These are phyloP conservation scores for Sialia sialis DNA, from an alignment of 2,113 vertebrate genomes.

Conservation along the genomic window DNA sequence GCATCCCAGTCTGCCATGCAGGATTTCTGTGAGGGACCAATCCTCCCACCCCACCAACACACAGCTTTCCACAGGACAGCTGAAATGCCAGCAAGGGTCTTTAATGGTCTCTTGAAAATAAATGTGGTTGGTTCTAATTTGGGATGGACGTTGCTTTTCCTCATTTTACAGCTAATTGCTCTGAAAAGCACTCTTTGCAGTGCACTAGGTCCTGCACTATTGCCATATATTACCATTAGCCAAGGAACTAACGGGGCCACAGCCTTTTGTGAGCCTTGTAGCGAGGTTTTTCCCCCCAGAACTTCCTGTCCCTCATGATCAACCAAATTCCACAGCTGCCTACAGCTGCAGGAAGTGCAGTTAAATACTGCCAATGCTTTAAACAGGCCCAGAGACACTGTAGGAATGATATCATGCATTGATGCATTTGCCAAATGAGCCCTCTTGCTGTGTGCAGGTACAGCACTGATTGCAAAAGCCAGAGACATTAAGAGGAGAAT, in stretches of 20 bases:
- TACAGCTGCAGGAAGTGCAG: neutral
- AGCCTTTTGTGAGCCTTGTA: accelerated
- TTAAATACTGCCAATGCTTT: neutral
- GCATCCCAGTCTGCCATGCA: neutral
- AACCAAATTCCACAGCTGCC: neutral
- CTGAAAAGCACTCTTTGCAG: neutral
- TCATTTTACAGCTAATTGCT: neutral
- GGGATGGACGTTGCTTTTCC: neutral
- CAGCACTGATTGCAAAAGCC: neutral
- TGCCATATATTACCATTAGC: accelerated
- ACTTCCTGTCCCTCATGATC: neutral
- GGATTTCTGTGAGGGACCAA: neutral
- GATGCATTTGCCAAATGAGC: neutral
- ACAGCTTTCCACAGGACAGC: neutral
- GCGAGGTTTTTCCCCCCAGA: neutral
- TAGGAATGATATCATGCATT: neutral
- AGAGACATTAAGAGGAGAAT: neutral
- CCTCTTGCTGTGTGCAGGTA: neutral
- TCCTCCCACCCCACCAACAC: neutral
- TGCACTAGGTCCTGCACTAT: neutral
- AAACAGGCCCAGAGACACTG: neutral
- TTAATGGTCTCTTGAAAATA: neutral
- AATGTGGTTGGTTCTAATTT: neutral
- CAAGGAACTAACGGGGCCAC: neutral
- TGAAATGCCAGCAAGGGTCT: neutral